Evolutionary conservation across 2,888 invertebrate species (phyloP).

Genomic region (Sphaeridia pumilis): DNA sequence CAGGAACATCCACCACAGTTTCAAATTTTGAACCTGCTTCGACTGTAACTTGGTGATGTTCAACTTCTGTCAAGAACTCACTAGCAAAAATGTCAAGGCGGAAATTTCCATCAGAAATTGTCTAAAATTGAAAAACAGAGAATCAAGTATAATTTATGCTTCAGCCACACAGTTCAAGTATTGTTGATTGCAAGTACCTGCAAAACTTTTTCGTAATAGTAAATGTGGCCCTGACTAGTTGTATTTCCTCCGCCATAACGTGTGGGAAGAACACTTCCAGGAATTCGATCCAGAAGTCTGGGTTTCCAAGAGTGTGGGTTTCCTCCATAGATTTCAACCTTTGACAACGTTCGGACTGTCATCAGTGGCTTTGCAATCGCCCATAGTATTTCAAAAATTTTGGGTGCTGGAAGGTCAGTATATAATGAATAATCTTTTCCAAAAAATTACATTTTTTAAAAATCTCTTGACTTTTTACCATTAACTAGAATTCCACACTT

Average conservation of each 20-base stretch:
- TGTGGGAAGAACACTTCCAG: constrained; percentile 1
- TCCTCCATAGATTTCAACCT: constrained; percentile 6
- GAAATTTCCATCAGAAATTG: not conserved
- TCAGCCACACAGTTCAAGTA: not conserved
- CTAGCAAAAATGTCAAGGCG: not conserved
- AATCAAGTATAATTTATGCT: no score
- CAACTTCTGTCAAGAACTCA: not conserved
- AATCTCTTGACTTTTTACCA: not conserved
- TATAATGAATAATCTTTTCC: not conserved
- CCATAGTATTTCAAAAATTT: constrained; percentile 11
- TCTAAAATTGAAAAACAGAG: no score
- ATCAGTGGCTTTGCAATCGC: constrained; percentile 7
- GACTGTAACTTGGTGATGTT: not conserved
- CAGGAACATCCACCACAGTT: not conserved
- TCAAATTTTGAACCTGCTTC: constrained; percentile 3
- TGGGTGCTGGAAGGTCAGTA: constrained; percentile 9
- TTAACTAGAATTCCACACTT: constrained; percentile 4
- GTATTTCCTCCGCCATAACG: constrained; percentile 10
- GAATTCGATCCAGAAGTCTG: not conserved
- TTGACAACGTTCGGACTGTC: constrained; percentile 6
- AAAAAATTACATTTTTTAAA: no score
- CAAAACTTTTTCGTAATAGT: not conserved
- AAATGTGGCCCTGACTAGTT: not conserved
- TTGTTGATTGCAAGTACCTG: not conserved
- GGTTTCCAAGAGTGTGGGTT: constrained; percentile 2